Evolutionary conservation across 2,113 vertebrate species (phyloP), one percentile per base, ranked within the genome.

Genomic region (Okapia johnstoni): DNA sequence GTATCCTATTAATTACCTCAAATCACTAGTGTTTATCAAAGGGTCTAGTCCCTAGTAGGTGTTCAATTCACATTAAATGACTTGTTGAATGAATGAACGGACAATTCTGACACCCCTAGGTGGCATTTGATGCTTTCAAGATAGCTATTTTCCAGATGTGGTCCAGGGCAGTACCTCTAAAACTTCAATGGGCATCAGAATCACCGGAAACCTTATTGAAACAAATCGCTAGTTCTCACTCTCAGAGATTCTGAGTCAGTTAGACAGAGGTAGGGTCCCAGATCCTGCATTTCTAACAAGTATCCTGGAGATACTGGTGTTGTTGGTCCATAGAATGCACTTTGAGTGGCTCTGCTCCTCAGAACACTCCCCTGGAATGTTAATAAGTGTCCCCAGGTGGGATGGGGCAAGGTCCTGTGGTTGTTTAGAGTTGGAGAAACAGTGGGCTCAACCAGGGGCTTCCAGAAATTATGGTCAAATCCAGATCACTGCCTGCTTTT

Each of bases 51-150:
- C 88, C 57, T 84, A 55, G 26, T 58, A 93, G 30, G 48, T 81
- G 58, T 96, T 97, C 84, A 85, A 25, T 93, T 87, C 15, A 48
- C n/a, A 11, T 77, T 96, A 92, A 55, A 17, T 95, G 57, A 77
- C 33, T 92, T 80, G 9, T 43, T 90, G 58, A 93, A 90, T 77
- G 54, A 87, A 55, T n/a, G 46, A 52, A 81, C 79, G 55, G 63
- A 60, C 30, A 60, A 58, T 85, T 94, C 85, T 60, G 55, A 85
- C 28, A 60, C 7, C 28, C 4, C 19, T 19, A 50, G 55, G 43
- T 60, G 36, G 58, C 76, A 40, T 79, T 79, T 84, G 83, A 60
- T 55, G 55, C 61, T 33, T 48, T 26, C 33, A 79, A 92, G 40
- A 73, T 73, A 85, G 28, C 50, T 70, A 11, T 90, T 95, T 96